Evolutionary conservation across 1,140 invertebrate genomes (phyloP).

Genomic region (Anastrepha ludens): DNA sequence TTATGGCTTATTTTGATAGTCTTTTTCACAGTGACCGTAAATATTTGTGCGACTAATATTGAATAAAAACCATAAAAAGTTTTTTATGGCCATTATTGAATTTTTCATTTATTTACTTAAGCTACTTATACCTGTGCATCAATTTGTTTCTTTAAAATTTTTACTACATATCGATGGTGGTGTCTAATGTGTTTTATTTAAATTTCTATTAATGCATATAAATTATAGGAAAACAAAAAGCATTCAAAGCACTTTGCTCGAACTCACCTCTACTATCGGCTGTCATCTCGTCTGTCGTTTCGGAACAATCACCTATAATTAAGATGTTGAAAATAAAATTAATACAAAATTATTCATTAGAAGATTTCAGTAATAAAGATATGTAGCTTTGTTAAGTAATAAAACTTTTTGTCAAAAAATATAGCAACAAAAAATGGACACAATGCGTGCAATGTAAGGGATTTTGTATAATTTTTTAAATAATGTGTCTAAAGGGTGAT

Average conservation of each 20-base stretch:
- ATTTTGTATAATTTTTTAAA: too few species aligned
- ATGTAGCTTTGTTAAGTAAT: neutral
- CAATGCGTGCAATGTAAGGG: too few species aligned
- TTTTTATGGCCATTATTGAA: constrained; percentile 11
- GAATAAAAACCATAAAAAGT: neutral
- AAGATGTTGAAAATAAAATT: constrained; percentile 44
- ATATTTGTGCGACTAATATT: neutral
- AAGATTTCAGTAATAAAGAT: neutral
- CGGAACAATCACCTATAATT: constrained; percentile 72
- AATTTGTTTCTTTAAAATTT: constrained; percentile 22
- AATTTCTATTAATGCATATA: neutral
- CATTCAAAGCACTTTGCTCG: neutral
- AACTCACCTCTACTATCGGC: constrained; percentile 73
- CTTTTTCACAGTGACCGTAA: constrained; percentile 6
- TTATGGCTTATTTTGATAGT: constrained; percentile 14
- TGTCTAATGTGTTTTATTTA: neutral
- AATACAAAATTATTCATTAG: neutral
- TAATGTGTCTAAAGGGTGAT: too few species aligned
- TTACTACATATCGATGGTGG: neutral
- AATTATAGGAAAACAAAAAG: neutral
- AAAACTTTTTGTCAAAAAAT: neutral
- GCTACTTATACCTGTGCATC: neutral
- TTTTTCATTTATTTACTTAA: neutral
- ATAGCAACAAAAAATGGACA: too few species aligned
- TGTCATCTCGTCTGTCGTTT: constrained; percentile 73